Evolutionary conservation across 1,140 invertebrate species (phyloP).

Genomic region (Bombus pascuorum): DNA sequence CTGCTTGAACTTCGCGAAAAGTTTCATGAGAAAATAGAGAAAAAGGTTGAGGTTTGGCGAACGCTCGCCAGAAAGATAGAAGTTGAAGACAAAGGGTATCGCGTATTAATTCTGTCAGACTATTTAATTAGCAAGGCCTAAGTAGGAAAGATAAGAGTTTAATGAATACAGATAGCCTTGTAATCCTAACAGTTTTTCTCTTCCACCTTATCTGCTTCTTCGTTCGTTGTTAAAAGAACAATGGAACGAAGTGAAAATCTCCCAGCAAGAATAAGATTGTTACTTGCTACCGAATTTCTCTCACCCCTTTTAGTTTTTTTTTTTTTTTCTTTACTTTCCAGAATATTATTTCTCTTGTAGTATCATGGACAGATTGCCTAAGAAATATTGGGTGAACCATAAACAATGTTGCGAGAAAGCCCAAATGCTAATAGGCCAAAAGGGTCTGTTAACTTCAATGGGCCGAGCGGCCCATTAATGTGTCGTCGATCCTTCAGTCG

Average conservation of each 20-base stretch:
- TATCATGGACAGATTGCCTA: too few species aligned
- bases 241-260: background rate
- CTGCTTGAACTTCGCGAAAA: conserved; percentile 7
- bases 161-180: conserved; percentile 50
- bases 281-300: background rate
- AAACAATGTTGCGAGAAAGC: too few species aligned
- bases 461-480: too few species aligned
- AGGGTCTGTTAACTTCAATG: too few species aligned
- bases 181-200: conserved; percentile 40
- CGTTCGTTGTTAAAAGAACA: conserved; percentile 11
- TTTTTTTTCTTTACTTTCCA: too few species aligned
- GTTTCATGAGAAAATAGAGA: conserved; percentile 9
- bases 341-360: too few species aligned
- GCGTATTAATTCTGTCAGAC: conserved; percentile 38
- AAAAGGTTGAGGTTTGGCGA: background rate
- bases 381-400: too few species aligned
- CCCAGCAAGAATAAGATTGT: background rate
- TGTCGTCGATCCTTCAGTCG: too few species aligned
- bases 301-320: background rate
- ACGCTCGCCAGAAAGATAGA: background rate
- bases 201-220: conserved; percentile 12
- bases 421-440: too few species aligned
- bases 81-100: conserved; percentile 12
- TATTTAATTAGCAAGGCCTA: conserved; percentile 49
- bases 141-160: conserved; percentile 45